Conservation (phyloP, 2,797 vertebrate species). For the Falco biarmicus region DNA sequence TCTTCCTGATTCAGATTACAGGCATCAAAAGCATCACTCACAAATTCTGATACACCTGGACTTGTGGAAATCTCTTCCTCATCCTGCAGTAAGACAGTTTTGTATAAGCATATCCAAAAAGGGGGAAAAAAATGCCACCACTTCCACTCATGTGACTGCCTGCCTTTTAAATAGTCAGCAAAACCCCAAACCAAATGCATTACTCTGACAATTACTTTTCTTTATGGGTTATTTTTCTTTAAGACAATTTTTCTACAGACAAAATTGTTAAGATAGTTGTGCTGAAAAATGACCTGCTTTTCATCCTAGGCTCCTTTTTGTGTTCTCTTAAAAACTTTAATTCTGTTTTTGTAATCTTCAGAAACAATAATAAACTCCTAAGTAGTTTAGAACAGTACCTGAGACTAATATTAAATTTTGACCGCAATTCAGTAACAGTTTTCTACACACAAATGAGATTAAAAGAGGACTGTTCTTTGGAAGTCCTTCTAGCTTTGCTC, state of each 20-base stretch:
- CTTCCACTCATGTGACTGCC: neutral
- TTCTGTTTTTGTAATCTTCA: neutral
- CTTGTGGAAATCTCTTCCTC: conserved; percentile 96
- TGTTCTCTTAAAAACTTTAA: neutral
- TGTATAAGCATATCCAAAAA: neutral
- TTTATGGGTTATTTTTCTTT: neutral
- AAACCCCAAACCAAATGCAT: neutral
- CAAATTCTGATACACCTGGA: conserved; percentile 94
- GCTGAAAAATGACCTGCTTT: neutral
- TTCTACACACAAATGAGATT: neutral
- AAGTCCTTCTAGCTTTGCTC: neutral
- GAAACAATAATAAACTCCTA: neutral
- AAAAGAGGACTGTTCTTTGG: neutral
- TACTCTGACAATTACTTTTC: neutral
- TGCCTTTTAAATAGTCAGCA: neutral
- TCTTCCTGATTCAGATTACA: conserved; percentile 91
- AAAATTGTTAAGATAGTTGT: neutral
- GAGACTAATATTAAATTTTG: neutral
- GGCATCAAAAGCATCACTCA: conserved; percentile 94
- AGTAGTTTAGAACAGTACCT: neutral
- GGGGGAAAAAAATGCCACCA: neutral
- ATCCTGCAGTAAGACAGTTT: conserved; percentile 76
- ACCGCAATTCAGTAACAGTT: neutral
- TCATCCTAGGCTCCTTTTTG: neutral
- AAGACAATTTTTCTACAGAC: neutral